Percentiles rank a stretch among this genome's conserved stretches.
Evolutionary conservation across 2,113 vertebrate genomes (phyloP).

Genomic region (Cynoglossus semilaevis): DNA sequence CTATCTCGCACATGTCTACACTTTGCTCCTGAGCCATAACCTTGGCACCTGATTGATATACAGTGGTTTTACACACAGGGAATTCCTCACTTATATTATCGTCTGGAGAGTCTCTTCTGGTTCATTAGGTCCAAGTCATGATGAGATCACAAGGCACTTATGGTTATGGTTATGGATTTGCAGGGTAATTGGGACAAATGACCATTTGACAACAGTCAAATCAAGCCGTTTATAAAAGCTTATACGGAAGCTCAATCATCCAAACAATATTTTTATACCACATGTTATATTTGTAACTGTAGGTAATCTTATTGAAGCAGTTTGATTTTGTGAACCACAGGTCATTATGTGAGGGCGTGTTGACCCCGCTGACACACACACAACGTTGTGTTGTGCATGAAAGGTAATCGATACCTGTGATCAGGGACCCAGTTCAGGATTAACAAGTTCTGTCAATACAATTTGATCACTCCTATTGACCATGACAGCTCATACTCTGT

Average conservation of each 20-base stretch:
- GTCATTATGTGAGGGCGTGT: not conserved
- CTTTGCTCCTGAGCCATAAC: constrained; percentile 21
- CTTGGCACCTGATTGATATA: not conserved
- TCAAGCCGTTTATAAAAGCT: too few species aligned
- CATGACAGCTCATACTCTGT: not conserved
- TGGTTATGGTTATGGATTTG: too few species aligned
- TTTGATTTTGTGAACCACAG: too few species aligned
- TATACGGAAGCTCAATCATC: too few species aligned
- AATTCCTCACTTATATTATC: not conserved
- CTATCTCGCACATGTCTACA: constrained; percentile 40
- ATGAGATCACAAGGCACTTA: too few species aligned
- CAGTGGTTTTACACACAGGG: not conserved
- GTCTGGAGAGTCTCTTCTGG: too few species aligned
- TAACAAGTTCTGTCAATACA: constrained; percentile 15
- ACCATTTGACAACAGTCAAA: too few species aligned
- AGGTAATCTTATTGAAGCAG: too few species aligned
- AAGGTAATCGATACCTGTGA: not conserved
- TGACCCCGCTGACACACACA: not conserved
- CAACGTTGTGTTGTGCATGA: not conserved
- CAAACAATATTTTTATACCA: too few species aligned
- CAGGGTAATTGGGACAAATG: too few species aligned
- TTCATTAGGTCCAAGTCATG: too few species aligned
- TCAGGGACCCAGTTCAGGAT: constrained; percentile 19
- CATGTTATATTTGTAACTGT: too few species aligned
- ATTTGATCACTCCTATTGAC: constrained; percentile 35